Percentiles rank a stretch among this genome's conserved stretches.
phyloP scores from a whole-genome alignment of 2,888 invertebrate genomes.

The Parascotia fuliginaria region DNA sequence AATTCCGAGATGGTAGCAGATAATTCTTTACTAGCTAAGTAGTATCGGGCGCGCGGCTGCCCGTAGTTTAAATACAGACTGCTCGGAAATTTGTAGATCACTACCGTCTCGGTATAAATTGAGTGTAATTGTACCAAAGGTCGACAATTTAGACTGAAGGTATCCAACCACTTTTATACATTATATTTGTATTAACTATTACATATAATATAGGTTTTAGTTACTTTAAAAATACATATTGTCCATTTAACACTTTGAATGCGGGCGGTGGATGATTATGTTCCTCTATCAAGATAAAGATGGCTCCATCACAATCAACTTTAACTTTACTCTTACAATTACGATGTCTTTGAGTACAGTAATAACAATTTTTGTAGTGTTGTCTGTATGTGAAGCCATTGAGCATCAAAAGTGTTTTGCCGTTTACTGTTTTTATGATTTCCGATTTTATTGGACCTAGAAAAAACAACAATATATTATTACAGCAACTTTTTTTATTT shows the following conservation, averaged over 20 bases:
- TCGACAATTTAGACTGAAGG: too few relatives aligned
- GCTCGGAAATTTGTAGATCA: too few relatives aligned
- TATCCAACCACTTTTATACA: too few relatives aligned
- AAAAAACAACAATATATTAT: not conserved
- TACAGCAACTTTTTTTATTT: too few relatives aligned
- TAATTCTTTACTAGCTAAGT: too few relatives aligned
- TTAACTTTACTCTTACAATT: conserved; percentile 19
- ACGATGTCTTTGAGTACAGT: not conserved
- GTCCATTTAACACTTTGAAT: not conserved
- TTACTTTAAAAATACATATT: not conserved
- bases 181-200: too few relatives aligned
- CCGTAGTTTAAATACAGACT: too few relatives aligned
- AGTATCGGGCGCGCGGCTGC: too few relatives aligned
- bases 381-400: not conserved
- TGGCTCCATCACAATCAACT: conserved; percentile 13
- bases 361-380: not conserved
- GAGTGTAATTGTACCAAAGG: too few relatives aligned
- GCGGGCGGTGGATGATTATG: conserved; percentile 21
- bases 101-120: too few relatives aligned
- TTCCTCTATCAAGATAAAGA: conserved; percentile 10
- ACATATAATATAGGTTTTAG: too few relatives aligned
- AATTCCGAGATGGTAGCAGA: too few relatives aligned
- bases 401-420: conserved; percentile 27
- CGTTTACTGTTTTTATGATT: not conserved
- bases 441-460: not conserved